A percentile compares a stretch with the other conserved stretches of the same genome.
Conservation (phyloP, 2,797 vertebrate genomes). For the Halcyon leucocephala region DNA sequence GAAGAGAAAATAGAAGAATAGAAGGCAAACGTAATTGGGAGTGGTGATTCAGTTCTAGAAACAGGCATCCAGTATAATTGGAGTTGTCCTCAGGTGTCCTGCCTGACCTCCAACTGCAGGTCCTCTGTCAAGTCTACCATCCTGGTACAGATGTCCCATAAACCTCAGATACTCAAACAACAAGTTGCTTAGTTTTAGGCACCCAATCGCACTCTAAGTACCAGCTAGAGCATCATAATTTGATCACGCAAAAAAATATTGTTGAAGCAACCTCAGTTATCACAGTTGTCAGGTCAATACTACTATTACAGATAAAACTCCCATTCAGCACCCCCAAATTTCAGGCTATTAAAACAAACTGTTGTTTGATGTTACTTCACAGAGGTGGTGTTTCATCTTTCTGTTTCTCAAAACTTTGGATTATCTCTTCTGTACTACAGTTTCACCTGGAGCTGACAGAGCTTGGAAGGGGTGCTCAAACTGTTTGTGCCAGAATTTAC, state of each 20-base stretch:
- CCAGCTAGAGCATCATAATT: neutral
- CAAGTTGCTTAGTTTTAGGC: neutral
- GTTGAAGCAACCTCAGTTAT: neutral
- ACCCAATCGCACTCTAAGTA: neutral
- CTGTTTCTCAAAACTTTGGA: neutral
- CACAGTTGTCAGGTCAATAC: neutral
- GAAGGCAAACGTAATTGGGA: neutral
- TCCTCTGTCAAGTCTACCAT: neutral
- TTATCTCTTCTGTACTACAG: neutral
- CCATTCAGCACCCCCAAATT: neutral
- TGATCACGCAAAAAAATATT: neutral
- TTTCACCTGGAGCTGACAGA: neutral
- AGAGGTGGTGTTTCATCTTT: neutral
- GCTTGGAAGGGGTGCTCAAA: neutral
- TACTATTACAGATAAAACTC: neutral
- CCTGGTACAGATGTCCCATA: neutral
- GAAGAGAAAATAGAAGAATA: neutral
- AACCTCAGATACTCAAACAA: neutral
- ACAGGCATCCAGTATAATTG: neutral
- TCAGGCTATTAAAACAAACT: neutral
- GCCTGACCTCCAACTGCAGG: neutral
- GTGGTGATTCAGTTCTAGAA: neutral
- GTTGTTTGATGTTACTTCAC: neutral
- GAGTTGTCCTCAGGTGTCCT: neutral
- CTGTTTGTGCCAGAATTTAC: neutral